Percentiles rank a stretch among this genome's conserved stretches.
These are phyloP conservation scores for Hyposoter dolosus DNA, from an alignment of 2,888 invertebrate genomes.

Conservation along the genomic window DNA sequence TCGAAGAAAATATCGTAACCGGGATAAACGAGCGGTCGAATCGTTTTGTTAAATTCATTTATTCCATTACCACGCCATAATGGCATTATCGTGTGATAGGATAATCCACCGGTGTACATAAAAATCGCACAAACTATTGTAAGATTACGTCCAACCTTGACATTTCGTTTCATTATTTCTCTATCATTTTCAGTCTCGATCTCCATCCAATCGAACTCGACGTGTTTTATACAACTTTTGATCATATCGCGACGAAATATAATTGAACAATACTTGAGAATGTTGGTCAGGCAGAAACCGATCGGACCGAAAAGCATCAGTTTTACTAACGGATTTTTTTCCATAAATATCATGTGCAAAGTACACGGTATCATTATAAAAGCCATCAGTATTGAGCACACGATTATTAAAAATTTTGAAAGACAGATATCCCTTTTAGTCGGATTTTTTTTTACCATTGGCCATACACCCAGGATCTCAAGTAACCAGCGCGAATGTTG, in stretches of 20 bases:
- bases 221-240: conserved; percentile 62
- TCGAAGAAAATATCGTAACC: conserved; percentile 65
- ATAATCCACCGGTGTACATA: conserved; percentile 73
- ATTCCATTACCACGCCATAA: conserved; percentile 61
- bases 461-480: conserved; percentile 58
- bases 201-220: conserved; percentile 70
- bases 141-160: conserved; percentile 67
- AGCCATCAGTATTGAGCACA: conserved; percentile 48
- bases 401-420: conserved; percentile 34
- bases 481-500: conserved; percentile 44
- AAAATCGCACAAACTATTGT: conserved; percentile 68
- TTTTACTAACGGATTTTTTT: conserved; percentile 45
- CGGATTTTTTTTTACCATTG: conserved; percentile 47
- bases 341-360: conserved; percentile 50
- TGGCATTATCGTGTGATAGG: conserved; percentile 72
- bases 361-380: conserved; percentile 54
- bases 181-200: conserved; percentile 58
- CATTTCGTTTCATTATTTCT: conserved; percentile 70
- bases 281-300: conserved; percentile 56
- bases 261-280: conserved; percentile 57
- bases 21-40: conserved; percentile 67
- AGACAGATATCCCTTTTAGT: conserved; percentile 17
- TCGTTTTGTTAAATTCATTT: conserved; percentile 58
- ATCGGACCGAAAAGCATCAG: conserved; percentile 61
- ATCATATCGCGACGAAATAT: conserved; percentile 48